Evolutionary conservation across 2,113 vertebrate genomes (phyloP).

Genomic region (Centropus bengalensis): DNA sequence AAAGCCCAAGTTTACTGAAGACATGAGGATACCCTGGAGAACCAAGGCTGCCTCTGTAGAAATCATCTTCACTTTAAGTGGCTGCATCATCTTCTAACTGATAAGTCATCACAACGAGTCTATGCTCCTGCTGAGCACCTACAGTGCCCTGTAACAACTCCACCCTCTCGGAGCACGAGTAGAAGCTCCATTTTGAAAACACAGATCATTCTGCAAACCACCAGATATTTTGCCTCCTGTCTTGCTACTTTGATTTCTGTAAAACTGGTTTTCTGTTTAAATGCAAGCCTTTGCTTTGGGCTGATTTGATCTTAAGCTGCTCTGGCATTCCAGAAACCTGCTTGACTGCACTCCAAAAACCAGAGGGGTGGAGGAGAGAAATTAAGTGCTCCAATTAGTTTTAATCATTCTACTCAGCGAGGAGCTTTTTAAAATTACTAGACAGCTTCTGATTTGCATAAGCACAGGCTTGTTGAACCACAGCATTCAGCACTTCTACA

Average conservation of each 20-base stretch:
- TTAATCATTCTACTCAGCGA: slow-evolving; percentile 51
- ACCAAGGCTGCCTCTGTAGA: neutral
- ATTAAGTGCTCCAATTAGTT: slow-evolving; percentile 73
- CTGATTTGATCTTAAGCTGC: slow-evolving; percentile 48
- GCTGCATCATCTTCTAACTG: neutral
- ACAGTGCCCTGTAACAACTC: neutral
- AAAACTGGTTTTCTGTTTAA: slow-evolving; percentile 19
- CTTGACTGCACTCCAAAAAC: slow-evolving; percentile 59
- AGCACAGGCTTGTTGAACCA: slow-evolving; percentile 36
- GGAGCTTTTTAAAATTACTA: slow-evolving; percentile 58
- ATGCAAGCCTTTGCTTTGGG: slow-evolving; percentile 19
- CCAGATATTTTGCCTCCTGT: neutral
- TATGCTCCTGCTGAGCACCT: neutral
- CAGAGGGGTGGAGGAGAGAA: slow-evolving; percentile 50
- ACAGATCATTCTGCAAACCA: neutral
- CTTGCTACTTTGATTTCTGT: neutral
- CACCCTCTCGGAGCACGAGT: neutral
- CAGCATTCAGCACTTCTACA: neutral
- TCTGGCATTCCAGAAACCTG: slow-evolving; percentile 53
- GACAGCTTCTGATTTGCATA: slow-evolving; percentile 56
- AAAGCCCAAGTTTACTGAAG: neutral
- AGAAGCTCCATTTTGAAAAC: neutral
- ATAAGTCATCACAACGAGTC: neutral
- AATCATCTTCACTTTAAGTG: neutral
- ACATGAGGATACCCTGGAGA: neutral